Conservation (phyloP, 1,140 invertebrate species). For the Drosophila rufa region DNA sequence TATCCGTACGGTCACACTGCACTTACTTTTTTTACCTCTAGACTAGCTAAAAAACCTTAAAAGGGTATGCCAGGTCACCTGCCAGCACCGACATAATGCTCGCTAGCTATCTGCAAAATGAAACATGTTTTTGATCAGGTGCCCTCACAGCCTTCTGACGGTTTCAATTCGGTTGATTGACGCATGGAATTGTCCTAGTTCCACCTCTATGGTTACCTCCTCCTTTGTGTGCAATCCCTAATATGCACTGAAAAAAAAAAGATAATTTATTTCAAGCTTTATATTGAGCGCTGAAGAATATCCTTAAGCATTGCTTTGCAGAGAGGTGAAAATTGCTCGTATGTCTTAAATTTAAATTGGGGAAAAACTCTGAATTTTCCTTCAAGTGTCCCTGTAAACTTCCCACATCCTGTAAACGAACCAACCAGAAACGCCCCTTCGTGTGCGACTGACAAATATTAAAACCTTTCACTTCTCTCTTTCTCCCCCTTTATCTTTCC, state of each 20-base stretch:
- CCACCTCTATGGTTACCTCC: neutral
- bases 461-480: conserved; percentile 45
- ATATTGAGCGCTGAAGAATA: no score
- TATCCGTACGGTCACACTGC: no score
- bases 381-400: neutral
- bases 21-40: neutral
- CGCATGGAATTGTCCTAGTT: neutral
- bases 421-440: neutral
- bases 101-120: conserved; percentile 1
- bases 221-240: neutral
- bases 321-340: neutral
- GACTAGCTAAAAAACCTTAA: no score
- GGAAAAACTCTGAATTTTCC: no score
- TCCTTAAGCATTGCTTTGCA: neutral
- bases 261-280: no score
- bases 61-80: neutral
- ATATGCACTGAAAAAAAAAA: neutral
- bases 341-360: neutral
- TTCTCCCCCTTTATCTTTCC: neutral
- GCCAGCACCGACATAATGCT: conserved; percentile 3
- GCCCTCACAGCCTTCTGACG: neutral
- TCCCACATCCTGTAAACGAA: neutral
- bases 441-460: conserved; percentile 67
- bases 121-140: conserved; percentile 11
- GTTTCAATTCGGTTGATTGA: conserved; percentile 24